These are phyloP conservation scores for Pyrocephalus nanus DNA, from an alignment of 2,797 vertebrate species.

Conservation along the genomic window DNA sequence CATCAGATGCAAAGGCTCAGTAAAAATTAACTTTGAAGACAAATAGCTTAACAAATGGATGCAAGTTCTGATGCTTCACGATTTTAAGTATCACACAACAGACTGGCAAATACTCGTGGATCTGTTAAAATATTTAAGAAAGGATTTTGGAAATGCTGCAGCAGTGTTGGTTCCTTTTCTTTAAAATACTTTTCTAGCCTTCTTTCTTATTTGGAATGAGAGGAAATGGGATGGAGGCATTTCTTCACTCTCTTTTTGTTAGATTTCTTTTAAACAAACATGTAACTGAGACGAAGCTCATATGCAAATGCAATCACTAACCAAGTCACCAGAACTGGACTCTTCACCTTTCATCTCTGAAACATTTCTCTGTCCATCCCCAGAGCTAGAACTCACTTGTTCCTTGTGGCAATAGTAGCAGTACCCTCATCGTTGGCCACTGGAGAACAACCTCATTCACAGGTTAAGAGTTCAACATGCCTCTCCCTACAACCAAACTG, in stretches of 20 bases:
- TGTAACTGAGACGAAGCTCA: not conserved
- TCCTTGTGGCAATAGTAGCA: not conserved
- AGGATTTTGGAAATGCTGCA: not conserved
- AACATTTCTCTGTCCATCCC: not conserved
- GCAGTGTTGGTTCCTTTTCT: not conserved
- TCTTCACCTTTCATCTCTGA: not conserved
- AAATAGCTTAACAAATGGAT: not conserved
- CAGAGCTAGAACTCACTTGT: not conserved
- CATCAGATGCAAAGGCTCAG: not conserved
- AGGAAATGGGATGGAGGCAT: not conserved
- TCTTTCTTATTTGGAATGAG: not conserved
- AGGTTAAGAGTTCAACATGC: not conserved
- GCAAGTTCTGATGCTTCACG: not conserved
- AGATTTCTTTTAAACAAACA: not conserved
- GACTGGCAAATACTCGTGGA: not conserved
- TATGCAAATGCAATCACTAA: not conserved
- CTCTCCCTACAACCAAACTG: not conserved
- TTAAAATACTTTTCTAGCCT: not conserved
- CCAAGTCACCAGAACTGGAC: not conserved
- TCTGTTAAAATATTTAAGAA: not conserved
- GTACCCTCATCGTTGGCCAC: too few species aligned
- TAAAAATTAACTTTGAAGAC: not conserved
- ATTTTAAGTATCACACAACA: not conserved
- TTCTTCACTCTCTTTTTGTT: not conserved
- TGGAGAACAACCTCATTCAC: not conserved